Evolutionary conservation across 2,888 invertebrate genomes (phyloP).

Genomic region (Cyclophora albipunctata): DNA sequence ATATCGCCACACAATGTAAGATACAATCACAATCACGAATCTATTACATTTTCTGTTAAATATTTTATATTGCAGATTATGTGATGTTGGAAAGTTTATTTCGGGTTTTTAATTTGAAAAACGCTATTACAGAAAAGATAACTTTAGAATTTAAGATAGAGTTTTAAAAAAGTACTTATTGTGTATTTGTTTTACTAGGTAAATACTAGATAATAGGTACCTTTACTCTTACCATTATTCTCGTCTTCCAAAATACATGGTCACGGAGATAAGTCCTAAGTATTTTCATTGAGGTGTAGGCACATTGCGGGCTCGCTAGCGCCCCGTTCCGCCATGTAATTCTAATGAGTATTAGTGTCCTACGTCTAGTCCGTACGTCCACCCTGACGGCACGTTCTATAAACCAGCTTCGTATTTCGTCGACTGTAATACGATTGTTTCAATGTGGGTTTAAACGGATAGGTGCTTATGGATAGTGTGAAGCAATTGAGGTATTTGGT

Average conservation of each 20-base stretch:
- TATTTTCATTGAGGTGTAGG: conserved; percentile 3
- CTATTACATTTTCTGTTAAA: conserved; percentile 1
- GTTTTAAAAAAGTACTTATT: no score
- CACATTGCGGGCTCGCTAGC: conserved; percentile 6
- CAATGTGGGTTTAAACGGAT: conserved; percentile 23
- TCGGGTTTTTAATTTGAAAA: no score
- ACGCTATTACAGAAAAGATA: no score
- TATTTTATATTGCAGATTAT: no score
- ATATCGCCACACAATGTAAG: conserved; percentile 53
- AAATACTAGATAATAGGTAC: no score
- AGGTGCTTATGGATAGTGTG: conserved; percentile 20
- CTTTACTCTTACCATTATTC: no score
- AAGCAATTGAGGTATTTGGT: conserved; percentile 18
- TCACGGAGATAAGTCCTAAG: neutral
- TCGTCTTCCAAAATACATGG: no score
- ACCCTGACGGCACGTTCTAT: conserved; percentile 33
- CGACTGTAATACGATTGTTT: conserved; percentile 38
- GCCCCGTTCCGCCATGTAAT: conserved; percentile 66
- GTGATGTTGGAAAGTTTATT: no score
- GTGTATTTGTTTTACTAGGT: no score
- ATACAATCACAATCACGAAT: conserved; percentile 42
- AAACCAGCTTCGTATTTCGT: conserved; percentile 36
- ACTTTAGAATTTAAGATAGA: no score
- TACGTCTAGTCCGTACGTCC: conserved; percentile 43
- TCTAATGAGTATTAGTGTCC: conserved; percentile 74